Evolutionary conservation across 2,797 vertebrate species (phyloP).

Genomic region (Centroberyx gerrardi): DNA sequence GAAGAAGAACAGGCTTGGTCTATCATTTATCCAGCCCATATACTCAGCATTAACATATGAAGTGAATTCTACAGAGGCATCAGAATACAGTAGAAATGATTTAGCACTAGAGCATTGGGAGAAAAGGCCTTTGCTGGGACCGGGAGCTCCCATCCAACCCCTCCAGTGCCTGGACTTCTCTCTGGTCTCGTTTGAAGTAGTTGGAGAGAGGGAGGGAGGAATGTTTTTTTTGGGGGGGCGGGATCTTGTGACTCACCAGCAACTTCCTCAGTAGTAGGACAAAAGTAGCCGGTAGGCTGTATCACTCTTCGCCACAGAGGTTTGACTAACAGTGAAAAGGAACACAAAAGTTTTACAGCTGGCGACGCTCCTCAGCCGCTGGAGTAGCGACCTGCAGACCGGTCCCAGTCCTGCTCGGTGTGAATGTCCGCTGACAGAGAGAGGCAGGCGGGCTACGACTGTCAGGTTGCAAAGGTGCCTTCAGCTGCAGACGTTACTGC

Average conservation of each 20-base stretch:
- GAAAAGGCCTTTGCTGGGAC: conserved; percentile 27
- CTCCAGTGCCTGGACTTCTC: conserved; percentile 32
- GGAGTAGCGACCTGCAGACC: conserved; percentile 54
- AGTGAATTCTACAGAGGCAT: too few relatives aligned
- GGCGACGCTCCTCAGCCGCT: conserved; percentile 52
- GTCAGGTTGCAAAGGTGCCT: conserved; percentile 56
- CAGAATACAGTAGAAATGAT: not conserved
- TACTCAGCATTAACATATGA: too few relatives aligned
- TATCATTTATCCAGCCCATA: too few relatives aligned
- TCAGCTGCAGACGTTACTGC: conserved; percentile 38
- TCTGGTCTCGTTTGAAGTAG: conserved; percentile 64
- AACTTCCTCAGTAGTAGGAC: conserved; percentile 87
- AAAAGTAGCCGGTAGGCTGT: conserved; percentile 81
- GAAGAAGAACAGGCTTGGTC: too few relatives aligned
- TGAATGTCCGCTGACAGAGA: conserved; percentile 34
- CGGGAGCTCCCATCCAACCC: conserved; percentile 21
- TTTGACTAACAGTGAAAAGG: conserved; percentile 65
- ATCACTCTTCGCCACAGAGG: conserved; percentile 67
- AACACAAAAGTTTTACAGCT: conserved; percentile 58
- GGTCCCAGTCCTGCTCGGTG: conserved; percentile 53
- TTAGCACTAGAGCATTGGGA: not conserved
- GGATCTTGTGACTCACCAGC: conserved; percentile 86
- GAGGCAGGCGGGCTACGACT: conserved; percentile 44
- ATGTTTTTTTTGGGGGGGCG: conserved; percentile 72
- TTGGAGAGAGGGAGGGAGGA: conserved; percentile 60